Evolutionary conservation across 2,113 vertebrate genomes (phyloP).

Genomic region (Loxodonta africana): DNA sequence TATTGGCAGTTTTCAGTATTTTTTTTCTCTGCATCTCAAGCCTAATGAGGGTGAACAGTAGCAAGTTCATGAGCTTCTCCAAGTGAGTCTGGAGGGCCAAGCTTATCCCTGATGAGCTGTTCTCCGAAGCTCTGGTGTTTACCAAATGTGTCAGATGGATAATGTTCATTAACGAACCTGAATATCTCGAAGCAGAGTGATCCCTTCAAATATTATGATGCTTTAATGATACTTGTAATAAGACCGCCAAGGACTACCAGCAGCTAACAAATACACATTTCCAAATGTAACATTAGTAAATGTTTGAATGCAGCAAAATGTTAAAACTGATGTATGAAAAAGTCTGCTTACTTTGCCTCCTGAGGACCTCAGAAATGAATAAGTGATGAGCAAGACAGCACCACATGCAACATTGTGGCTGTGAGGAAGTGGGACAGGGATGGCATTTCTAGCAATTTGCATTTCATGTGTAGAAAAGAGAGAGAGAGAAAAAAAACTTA

Average conservation of each 20-base stretch:
- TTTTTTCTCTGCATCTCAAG: neutral
- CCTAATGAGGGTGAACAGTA: slow-evolving; percentile 78
- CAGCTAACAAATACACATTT: slow-evolving; percentile 74
- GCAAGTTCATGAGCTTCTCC: slow-evolving; percentile 63
- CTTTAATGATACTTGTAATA: slow-evolving; percentile 72
- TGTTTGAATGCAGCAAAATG: slow-evolving; percentile 59
- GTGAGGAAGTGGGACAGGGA: neutral
- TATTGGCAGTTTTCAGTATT: slow-evolving; percentile 70
- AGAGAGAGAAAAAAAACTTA: neutral
- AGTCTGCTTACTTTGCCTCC: slow-evolving; percentile 51
- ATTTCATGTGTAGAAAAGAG: slow-evolving; percentile 32
- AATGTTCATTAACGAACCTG: slow-evolving; percentile 80
- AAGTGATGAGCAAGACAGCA: slow-evolving; percentile 16
- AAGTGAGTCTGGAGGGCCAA: slow-evolving; percentile 21
- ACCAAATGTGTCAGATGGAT: slow-evolving; percentile 77
- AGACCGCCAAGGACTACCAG: slow-evolving; percentile 69
- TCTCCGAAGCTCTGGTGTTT: slow-evolving; percentile 75
- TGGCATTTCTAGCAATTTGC: slow-evolving; percentile 15
- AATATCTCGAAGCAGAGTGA: slow-evolving; percentile 68
- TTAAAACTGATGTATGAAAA: slow-evolving; percentile 27
- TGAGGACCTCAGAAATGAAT: slow-evolving; percentile 59
- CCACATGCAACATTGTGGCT: neutral
- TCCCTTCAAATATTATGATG: slow-evolving; percentile 81
- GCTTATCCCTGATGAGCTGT: slow-evolving; percentile 56
- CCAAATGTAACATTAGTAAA: slow-evolving; percentile 74